Conservation (phyloP, 2,888 invertebrate genomes). For the Homarus gammarus region DNA sequence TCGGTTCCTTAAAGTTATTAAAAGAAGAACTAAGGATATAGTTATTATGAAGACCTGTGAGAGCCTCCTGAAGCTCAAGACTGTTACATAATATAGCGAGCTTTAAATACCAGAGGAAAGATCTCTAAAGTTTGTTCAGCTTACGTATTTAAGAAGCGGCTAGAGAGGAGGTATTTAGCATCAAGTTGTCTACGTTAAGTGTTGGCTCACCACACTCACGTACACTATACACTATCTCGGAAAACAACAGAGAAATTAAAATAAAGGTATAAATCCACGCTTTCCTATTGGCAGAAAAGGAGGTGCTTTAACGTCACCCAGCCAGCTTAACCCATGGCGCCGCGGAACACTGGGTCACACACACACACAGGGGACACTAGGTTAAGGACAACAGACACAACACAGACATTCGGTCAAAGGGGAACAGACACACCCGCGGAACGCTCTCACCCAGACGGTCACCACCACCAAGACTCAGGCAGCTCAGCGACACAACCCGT, state of each 20-base stretch:
- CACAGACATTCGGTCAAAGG: background rate
- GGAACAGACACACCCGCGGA: no score
- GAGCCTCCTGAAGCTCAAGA: background rate
- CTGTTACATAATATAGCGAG: background rate
- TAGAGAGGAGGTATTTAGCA: background rate
- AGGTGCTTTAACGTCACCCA: background rate
- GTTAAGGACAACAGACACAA: background rate
- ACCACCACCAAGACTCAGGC: background rate
- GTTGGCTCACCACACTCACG: background rate
- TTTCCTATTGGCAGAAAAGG: background rate
- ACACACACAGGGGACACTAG: background rate
- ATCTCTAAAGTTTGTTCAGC: background rate
- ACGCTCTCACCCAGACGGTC: background rate
- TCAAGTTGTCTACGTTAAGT: background rate
- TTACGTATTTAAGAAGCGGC: background rate
- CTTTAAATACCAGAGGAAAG: background rate
- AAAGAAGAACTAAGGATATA: background rate
- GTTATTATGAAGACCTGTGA: background rate
- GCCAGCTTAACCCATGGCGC: background rate
- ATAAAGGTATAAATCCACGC: background rate
- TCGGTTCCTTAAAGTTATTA: no score
- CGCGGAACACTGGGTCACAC: background rate
- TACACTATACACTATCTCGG: background rate
- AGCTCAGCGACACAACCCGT: no score
- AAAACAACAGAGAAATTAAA: background rate